Evolutionary conservation across 2,113 vertebrate species (phyloP).

Genomic region (Calonectris borealis): DNA sequence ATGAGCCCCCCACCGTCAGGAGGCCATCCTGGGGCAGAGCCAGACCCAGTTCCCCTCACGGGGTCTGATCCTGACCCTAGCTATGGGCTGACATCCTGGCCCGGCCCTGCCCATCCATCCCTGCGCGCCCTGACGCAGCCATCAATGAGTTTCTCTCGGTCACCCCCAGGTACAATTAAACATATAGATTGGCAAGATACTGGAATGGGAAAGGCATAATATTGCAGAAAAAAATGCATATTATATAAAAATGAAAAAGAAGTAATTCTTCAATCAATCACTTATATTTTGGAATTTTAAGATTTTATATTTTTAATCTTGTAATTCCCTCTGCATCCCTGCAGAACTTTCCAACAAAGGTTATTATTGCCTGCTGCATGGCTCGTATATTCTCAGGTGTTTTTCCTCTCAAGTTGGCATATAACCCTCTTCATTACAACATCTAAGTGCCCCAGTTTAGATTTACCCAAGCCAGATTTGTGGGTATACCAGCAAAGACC

Average conservation of each 20-base stretch:
- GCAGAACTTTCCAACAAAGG: neutral
- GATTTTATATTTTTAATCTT: neutral
- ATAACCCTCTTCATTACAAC: neutral
- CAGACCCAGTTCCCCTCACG: fast-evolving
- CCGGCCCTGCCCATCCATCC: too few relatives aligned
- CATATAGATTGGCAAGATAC: neutral
- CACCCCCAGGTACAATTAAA: neutral
- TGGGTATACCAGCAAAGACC: neutral
- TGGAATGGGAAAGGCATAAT: neutral
- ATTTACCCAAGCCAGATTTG: neutral
- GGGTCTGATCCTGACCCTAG: neutral
- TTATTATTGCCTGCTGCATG: neutral
- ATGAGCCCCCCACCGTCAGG: fast-evolving
- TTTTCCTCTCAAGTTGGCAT: neutral
- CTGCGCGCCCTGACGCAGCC: fast-evolving
- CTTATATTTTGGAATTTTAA: neutral
- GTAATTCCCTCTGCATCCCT: neutral
- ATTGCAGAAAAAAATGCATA: neutral
- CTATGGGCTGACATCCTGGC: fast-evolving
- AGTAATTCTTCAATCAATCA: neutral
- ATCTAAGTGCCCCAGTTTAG: neutral
- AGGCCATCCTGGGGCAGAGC: too few relatives aligned
- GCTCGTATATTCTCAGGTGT: fast-evolving
- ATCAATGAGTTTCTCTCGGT: neutral
- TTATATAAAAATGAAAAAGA: neutral